phyloP scores from a whole-genome alignment of 2,888 invertebrate species.

The Cancer borealis region DNA sequence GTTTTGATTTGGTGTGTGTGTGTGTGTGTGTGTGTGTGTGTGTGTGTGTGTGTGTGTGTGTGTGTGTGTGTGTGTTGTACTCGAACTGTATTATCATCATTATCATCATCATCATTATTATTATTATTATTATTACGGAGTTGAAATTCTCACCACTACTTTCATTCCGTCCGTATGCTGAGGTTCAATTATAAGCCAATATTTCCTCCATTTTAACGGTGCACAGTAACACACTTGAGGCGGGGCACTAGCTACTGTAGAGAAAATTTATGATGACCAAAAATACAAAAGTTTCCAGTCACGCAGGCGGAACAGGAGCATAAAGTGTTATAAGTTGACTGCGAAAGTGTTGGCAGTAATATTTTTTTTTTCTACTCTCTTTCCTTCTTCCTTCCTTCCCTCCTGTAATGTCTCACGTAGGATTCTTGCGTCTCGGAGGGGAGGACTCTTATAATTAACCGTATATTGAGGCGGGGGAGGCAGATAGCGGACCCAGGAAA shows the following conservation, averaged over 20 bases:
- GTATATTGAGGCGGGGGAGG: constrained; percentile 7
- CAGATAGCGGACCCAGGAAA: constrained; percentile 18
- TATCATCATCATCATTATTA: neutral
- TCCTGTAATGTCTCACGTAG: constrained; percentile 12
- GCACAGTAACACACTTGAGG: neutral
- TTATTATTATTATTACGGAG: neutral
- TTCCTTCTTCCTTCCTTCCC: neutral
- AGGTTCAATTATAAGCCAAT: neutral
- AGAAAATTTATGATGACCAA: neutral
- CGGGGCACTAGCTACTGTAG: neutral
- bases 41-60: neutral
- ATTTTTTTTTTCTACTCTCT: neutral
- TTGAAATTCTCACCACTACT: neutral
- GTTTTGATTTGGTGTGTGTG: neutral
- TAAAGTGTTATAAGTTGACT: neutral
- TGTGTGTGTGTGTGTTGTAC: neutral
- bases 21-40: neutral
- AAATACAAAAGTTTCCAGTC: neutral
- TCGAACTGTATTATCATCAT: neutral
- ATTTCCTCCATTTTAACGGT: neutral
- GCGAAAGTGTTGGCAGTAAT: neutral
- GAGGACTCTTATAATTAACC: neutral
- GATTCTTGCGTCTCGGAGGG: neutral
- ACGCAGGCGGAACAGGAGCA: neutral
- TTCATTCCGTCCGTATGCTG: neutral